These are phyloP conservation scores for Drosophila prostipennis DNA, from an alignment of 2,888 invertebrate genomes.

Conservation along the genomic window DNA sequence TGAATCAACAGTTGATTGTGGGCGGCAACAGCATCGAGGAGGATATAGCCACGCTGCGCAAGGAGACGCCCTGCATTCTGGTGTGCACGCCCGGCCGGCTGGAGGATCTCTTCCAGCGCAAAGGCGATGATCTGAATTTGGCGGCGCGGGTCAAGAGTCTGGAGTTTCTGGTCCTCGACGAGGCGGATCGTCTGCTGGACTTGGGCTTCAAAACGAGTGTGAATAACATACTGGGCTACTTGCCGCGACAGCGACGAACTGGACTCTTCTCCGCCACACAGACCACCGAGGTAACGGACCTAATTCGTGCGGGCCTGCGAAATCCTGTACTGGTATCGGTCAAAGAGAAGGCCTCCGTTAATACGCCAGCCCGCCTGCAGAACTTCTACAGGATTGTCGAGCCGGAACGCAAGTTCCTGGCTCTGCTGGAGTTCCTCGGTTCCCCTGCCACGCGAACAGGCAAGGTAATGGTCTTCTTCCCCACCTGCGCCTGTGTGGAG, in stretches of 20 bases:
- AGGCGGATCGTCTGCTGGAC: constrained; percentile 97
- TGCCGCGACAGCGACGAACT: constrained; percentile 97
- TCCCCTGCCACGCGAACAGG: constrained; percentile 83
- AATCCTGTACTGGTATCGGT: constrained; percentile 96
- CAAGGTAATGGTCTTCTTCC: constrained; percentile 93
- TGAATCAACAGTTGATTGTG: constrained; percentile 88
- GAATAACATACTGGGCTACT: constrained; percentile 91
- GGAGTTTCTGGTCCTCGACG: constrained; percentile 97
- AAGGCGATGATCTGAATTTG: constrained; percentile 89
- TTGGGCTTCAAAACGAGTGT: constrained; percentile 93
- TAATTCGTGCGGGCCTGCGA: constrained; percentile 96
- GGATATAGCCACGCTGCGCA: constrained; percentile 88
- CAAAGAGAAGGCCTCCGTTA: constrained; percentile 92
- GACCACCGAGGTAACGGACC: constrained; percentile 95
- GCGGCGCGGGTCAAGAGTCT: constrained; percentile 90
- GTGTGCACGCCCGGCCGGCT: constrained; percentile 98
- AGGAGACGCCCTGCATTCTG: constrained; percentile 92
- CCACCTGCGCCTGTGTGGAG: constrained; percentile 98
- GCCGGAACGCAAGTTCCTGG: constrained; percentile 92
- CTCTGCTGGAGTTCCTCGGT: constrained; percentile 91
- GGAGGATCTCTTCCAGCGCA: constrained; percentile 92
- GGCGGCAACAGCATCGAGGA: constrained; percentile 93
- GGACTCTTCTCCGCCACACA: constrained; percentile 99
- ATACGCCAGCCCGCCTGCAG: constrained; percentile 89
- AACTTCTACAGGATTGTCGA: constrained; percentile 93